Evolutionary conservation across 2,797 vertebrate species (phyloP), one percentile per base, ranked within the genome.

Genomic region (Syngnathus rostellatus): DNA sequence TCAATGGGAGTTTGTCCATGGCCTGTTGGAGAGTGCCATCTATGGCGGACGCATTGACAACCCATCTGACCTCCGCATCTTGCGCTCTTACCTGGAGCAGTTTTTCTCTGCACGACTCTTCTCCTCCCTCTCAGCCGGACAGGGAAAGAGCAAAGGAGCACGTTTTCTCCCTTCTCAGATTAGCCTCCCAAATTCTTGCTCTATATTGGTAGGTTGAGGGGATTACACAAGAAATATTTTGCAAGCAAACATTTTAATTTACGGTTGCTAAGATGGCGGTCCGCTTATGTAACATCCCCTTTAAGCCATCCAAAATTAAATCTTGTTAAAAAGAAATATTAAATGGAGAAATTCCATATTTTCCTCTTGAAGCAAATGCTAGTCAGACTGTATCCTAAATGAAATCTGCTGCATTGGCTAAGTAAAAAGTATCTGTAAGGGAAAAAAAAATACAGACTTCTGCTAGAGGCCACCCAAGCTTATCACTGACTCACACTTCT

Each of bases 21-120:
- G 96, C 41, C 91, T 99, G 61, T 86, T 99, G 84, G 96, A 98
- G 89, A 94, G 90, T 67, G 94, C 95, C 68, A 94, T 99, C 87
- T 99, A 99, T 64, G 97, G 97, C 38, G 97, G 97, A 45, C 94
- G 94, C 58, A 89, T 99, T 19, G 97, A 99, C 84, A 98, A 98
- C 80, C 89, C 86, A 60, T 97, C 93, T 40, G 96, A 99, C 88
- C 93, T 95, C 71, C 89, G 91, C 68, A 91, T 99, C 82, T 90
- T 99, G 72, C 94, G 94, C 5, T 98, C 95, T 46, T 98, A 98
- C 83, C 88, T 99, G 70, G 93, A 96, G 71, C 94, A 95, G 81
- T 96, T 94, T 87, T 99, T 98, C 82, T 95, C 90, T 66, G 80
- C 92, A 38, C 89, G 68, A 68, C 83, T 90, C 70, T 90, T 91